A percentile compares a stretch with the other conserved stretches of the same genome.
Conservation (phyloP, 2,888 invertebrate genomes). For the Paralinhomoeus sp. region DNA sequence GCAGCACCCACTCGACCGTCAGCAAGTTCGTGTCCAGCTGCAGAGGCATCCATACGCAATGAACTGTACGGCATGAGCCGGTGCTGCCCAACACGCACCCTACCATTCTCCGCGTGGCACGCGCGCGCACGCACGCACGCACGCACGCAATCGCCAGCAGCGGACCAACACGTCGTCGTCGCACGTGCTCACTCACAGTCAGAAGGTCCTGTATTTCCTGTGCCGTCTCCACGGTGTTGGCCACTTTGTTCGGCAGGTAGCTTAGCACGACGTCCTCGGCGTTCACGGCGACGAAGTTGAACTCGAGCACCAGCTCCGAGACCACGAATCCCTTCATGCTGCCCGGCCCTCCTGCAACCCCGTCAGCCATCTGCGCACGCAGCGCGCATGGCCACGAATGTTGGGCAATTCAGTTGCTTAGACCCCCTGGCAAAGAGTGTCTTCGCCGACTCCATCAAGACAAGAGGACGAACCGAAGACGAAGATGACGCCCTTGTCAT, state of each 20-base stretch:
- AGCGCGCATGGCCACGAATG: too few relatives aligned
- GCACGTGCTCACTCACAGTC: background rate
- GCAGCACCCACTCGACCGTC: constrained; percentile 6
- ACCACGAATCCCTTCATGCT: constrained; percentile 3
- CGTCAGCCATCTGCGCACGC: too few relatives aligned
- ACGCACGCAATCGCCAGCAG: too few relatives aligned
- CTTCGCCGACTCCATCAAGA: too few relatives aligned
- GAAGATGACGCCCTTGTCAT: background rate
- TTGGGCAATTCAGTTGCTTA: too few relatives aligned
- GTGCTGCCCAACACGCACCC: too few relatives aligned
- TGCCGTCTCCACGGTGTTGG: constrained; percentile 3
- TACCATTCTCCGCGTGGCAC: too few relatives aligned
- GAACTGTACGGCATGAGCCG: too few relatives aligned
- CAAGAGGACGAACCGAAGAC: constrained; percentile 2
- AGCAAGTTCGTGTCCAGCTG: constrained; percentile 4
- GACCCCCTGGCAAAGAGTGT: too few relatives aligned
- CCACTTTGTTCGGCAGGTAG: constrained; percentile 6
- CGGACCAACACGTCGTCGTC: too few relatives aligned
- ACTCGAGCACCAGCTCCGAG: constrained; percentile 3
- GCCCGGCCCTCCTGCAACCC: constrained; percentile 6
- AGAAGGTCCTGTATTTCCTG: constrained; percentile 5
- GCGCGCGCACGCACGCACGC: too few relatives aligned
- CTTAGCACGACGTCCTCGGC: constrained; percentile 4
- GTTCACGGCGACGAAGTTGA: constrained; percentile 3
- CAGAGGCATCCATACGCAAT: background rate